Base-by-base conservation (phyloP, 1,140 invertebrate species). In the Pteromalus puparum region DNA sequence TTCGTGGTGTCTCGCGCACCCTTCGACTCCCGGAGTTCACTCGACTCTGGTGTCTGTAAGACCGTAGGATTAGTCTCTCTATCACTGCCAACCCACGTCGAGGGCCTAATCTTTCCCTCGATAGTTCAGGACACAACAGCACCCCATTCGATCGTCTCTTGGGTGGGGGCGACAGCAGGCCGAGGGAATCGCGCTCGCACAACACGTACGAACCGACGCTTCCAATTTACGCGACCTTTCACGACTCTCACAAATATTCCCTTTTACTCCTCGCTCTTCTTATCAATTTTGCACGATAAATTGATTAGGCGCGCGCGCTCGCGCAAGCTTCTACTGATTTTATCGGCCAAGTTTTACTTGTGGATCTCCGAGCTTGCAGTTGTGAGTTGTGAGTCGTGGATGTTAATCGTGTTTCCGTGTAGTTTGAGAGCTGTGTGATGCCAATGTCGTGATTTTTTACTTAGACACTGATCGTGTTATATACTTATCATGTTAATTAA, bases 31-130 rank as follows among this genome's bases (percentile, higher is more conserved):
- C 34, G 61, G n/a, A 73, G 61, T 48, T 34, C 42, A 73, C 72
- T 72, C 24, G n/a, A 80, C 68, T 80, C 74, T 21, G 53, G 15
- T 70, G 38, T 75, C 87, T 84, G 87, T 88, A 91, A 92, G 89
- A 88, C 89, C 83, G 77, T 53, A 34, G 90, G 92, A 92, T 93
- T 92, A 92, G 89, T 90, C 88, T 88, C 91, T 92, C 89, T 91
- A 92, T 92, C 91, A 88, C 88, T 88, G 86, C 85, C 86, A 89
- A 90, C 89, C 90, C 89, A 88, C 87, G 87, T 91, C 87, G 83
- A 84, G 85, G 86, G 87, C 82, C 88, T 92, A 92, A 92, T 92
- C 91, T 91, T 91, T 89, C 77, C 85, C 86, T 78, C 88, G 88
- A 89, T 89, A 87, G 87, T 84, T 87, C 83, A 78, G 53, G 82